Base-by-base conservation (phyloP, 2,113 vertebrate genomes). In the Corythaixoides concolor region DNA sequence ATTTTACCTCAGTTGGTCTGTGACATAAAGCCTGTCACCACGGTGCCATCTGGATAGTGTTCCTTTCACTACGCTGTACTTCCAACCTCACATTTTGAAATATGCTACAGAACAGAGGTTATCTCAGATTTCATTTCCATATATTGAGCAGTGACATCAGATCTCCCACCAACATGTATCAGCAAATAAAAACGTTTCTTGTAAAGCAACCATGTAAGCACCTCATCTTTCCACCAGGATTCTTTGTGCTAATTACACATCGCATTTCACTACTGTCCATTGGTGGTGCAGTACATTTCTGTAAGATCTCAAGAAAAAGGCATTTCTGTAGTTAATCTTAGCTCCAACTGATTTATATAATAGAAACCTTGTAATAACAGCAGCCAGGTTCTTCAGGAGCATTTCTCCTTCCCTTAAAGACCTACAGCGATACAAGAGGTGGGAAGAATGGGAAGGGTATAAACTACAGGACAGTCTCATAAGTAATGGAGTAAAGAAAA, bases 1-100 rank as follows among this genome's bases (percentile, higher is more conserved):
- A 76, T 45, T 96, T 92, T 89, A 59, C 76, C 64, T 94, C 5
- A 19, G 78, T 88, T 85, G 73, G 64, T 70, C 76, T 83, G 77
- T 96, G 94, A 96, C 68, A 90, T 64, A 97, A 94, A 95, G 92
- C 91, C 95, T 96, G 93, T 97, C 96, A 97, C 95, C 59, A 35
- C 16, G 22, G 89, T 97, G 95, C 93, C 96, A 97, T 97, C 95
- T 97, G 96, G 95, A 95, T 16, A 90, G 69, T 85, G 89, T 90
- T 95, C 80, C 84, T 91, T 89, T 95, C 88, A n/a, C 95, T 85
- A 32, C 4, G 67, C 84, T 8, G 16, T 39, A 52, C 84, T 75
- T 89, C 81, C 81, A 95, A 14, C 89, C 81, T 73, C 67, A 33
- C 70, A 49, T 90, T 93, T 68, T 80, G 41, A 68, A 83, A 56